Base-by-base conservation (phyloP, 2,797 vertebrate species). In the Pseudochromis fuscus region DNA sequence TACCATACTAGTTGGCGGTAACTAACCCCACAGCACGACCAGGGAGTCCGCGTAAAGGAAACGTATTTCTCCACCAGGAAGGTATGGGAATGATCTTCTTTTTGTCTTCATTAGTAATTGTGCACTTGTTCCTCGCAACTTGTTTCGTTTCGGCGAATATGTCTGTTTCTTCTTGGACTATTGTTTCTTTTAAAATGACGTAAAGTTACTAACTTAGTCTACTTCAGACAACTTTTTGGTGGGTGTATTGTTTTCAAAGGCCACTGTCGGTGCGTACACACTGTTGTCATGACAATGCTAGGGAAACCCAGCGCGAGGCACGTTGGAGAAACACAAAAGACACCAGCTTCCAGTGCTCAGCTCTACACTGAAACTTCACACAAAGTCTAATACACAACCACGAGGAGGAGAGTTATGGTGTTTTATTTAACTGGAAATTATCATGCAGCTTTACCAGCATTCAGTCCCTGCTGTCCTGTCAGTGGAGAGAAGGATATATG, bases 221-320 rank as follows among this genome's bases (percentile, higher is more conserved):
- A 68, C 73, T 75, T 67, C n/a, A 52, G 18, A 76, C 2, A 76
- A 68, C 49, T 31, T 42, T 71, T 70, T 56, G 28, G 18, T 58
- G 52, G 31, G 23, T 77, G 83, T 72, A 83, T 91, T 89, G 92
- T 90, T 80, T 90, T 57, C 67, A 82, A 59, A 46, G 60, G 81
- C 82, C 69, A 66, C 70, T 76, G 76, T 84, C 81, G 75, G 76
- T 79, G 85, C 79, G 79, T 82, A 82, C 85, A 86, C 88, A 79
- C 90, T 84, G 93, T 94, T 94, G 93, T 93, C 93, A 94, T 94
- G 93, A 91, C 93, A 83, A 93, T 91, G 81, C 87, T 77, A 79
- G 74, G 89, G 90, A 89, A 91, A 92, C 92, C 75, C 80, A 77
- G 85, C 77, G 88, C 79, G 73, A 89, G 86, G 89, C 89, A 91